Evolutionary conservation across 2,888 invertebrate species (phyloP).

Genomic region (Nephrotoma guestfalica): DNA sequence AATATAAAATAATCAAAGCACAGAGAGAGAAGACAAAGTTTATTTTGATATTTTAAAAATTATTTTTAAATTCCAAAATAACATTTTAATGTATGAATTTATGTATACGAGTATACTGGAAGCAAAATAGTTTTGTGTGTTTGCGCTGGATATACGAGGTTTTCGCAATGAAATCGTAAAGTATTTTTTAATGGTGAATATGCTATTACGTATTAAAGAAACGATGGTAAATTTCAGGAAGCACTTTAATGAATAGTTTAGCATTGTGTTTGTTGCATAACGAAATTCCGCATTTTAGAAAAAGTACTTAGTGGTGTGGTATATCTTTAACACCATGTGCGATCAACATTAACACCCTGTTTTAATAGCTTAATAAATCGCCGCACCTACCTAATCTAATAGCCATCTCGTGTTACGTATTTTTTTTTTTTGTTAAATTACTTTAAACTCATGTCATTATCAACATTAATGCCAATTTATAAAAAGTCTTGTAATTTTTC

Average conservation of each 20-base stretch:
- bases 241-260: too few relatives aligned
- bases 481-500: neutral
- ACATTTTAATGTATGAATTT: neutral
- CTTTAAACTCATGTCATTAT: neutral
- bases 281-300: too few relatives aligned
- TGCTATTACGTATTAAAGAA: too few relatives aligned
- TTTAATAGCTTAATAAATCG: neutral
- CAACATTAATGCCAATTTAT: neutral
- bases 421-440: neutral
- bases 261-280: too few relatives aligned
- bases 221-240: too few relatives aligned
- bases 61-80: neutral
- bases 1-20: neutral
- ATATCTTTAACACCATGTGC: neutral
- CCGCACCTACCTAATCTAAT: neutral
- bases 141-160: neutral
- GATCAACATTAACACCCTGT: neutral
- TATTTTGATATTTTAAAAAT: neutral
- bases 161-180: neutral
- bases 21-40: neutral
- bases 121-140: neutral
- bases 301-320: neutral
- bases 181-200: neutral
- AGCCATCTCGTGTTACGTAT: neutral
- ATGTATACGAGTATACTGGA: neutral